phyloP scores from a whole-genome alignment of 2,797 vertebrate species.

The Gouania willdenowi region DNA sequence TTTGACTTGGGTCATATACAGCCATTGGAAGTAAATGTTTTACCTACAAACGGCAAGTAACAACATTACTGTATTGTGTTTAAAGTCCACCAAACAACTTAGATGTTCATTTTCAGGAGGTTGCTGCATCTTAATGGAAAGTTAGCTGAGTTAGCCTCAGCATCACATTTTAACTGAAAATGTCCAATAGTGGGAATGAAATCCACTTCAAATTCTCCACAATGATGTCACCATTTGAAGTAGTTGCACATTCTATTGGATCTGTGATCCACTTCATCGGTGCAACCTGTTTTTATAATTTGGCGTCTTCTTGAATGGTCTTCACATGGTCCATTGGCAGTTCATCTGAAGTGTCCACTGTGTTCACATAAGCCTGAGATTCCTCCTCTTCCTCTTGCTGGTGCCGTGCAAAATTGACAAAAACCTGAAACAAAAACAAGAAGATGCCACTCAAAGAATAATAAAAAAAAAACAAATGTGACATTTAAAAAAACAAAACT shows the following conservation, averaged over 20 bases:
- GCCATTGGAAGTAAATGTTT: too few species aligned
- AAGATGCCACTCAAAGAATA: constrained; percentile 2
- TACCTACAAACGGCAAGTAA: too few species aligned
- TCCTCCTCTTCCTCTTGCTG: constrained; percentile 60
- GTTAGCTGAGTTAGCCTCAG: too few species aligned
- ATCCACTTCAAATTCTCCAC: too few species aligned
- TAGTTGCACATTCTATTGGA: background rate
- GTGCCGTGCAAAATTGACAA: constrained; percentile 76
- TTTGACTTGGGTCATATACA: too few species aligned
- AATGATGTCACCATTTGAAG: too few species aligned
- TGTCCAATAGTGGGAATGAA: too few species aligned
- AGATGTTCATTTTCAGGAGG: too few species aligned
- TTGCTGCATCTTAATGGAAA: too few species aligned
- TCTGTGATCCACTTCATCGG: background rate
- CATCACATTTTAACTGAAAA: too few species aligned
- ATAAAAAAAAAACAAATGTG: background rate
- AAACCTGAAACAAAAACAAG: constrained; percentile 60
- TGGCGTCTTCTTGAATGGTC: background rate
- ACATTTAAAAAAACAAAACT: background rate
- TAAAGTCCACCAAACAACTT: too few species aligned
- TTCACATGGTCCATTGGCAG: constrained; percentile 30
- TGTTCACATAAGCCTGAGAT: constrained; percentile 42
- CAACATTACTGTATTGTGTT: too few species aligned
- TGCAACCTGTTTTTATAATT: background rate
- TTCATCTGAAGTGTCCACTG: constrained; percentile 68